These are phyloP conservation scores for Caenorhabditis briggsae DNA, from an alignment of 1,140 invertebrate genomes.

Conservation along the genomic window DNA sequence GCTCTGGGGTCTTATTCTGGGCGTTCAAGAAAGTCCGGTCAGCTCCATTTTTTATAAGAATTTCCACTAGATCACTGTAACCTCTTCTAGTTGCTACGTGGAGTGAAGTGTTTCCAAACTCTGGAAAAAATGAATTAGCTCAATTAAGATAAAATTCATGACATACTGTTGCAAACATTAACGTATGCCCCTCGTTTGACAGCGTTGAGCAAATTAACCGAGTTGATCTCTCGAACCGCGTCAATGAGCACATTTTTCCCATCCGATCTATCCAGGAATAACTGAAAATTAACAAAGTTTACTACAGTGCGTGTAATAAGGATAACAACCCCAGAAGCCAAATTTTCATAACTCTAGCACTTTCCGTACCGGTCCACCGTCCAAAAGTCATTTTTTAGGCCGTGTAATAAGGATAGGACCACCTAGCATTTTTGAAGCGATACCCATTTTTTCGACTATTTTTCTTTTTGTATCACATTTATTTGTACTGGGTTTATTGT, in stretches of 20 bases:
- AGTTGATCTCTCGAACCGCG: conserved; percentile 20
- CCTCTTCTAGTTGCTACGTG: conserved; percentile 30
- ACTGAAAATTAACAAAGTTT: background rate
- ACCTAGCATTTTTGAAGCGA: too few species aligned
- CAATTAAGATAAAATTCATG: background rate
- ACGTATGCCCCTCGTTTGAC: conserved; percentile 13
- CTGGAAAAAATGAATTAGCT: background rate
- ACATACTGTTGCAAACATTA: conserved; percentile 35
- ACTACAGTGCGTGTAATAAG: too few species aligned
- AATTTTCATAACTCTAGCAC: too few species aligned
- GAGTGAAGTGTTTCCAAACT: conserved; percentile 30
- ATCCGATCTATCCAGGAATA: conserved; percentile 3
- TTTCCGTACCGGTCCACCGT: too few species aligned
- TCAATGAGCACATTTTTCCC: conserved; percentile 15
- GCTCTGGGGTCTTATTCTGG: conserved; percentile 22
- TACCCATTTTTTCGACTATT: too few species aligned
- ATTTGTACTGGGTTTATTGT: too few species aligned
- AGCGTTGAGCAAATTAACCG: conserved; percentile 7
- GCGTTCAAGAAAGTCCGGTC: conserved; percentile 14
- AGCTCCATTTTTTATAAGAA: conserved; percentile 7
- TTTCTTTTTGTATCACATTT: too few species aligned
- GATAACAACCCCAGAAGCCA: too few species aligned
- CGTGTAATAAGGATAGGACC: too few species aligned
- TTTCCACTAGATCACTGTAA: conserved; percentile 2
- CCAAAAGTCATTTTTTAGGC: too few species aligned